Evolutionary conservation across 2,888 invertebrate genomes (phyloP), one percentile per base, ranked within the genome.

Genomic region (Agrochola circellaris): DNA sequence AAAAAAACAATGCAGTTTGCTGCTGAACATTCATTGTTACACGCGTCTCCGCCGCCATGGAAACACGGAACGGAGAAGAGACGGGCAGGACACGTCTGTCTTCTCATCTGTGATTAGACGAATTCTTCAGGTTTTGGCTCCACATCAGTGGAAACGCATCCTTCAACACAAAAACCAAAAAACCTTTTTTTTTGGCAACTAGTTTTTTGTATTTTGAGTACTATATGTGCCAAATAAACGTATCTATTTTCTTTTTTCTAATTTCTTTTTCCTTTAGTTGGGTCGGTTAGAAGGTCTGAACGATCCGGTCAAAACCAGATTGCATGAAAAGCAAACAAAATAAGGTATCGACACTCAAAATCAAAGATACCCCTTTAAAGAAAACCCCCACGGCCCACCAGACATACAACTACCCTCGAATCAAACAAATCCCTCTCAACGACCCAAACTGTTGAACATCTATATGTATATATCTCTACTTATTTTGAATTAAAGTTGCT

Each of bases 351-450:
- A 23, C 38, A 62, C 66, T 67, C 48, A 30, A 61, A 77, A 51
- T 83, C 83, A 78, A 83, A 77, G 51, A 64, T n/a, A 66, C n/a
- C 17, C 20, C 30, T 61, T 65, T 56, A 20, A 56, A 83, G 48
- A 30, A 70, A 70, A 34, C 60, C 7, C 2, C 6, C 38, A 8
- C 48, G 83, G 42, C 15, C 30, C 56, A 62, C 13, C 30, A 68
- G 75, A 71, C 67, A 71, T 64, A 71, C 48, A 81, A 78, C 73
- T 73, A 48, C 66, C 56, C 65, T 73, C 38, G 30, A n/a, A 77
- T 73, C 70, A 71, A 68, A 79, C 66, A 68, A 15, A 30, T 45
- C 69, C 48, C 17, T 45, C 34, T 30, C 42, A 45, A 69, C 66
- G 23, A 26, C 17, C 5, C 20, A 11, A 42, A 51, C 15, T 13